Evolutionary conservation across 2,797 vertebrate species (phyloP), one percentile per base, ranked within the genome.

Genomic region (Erpetoichthys calabaricus): DNA sequence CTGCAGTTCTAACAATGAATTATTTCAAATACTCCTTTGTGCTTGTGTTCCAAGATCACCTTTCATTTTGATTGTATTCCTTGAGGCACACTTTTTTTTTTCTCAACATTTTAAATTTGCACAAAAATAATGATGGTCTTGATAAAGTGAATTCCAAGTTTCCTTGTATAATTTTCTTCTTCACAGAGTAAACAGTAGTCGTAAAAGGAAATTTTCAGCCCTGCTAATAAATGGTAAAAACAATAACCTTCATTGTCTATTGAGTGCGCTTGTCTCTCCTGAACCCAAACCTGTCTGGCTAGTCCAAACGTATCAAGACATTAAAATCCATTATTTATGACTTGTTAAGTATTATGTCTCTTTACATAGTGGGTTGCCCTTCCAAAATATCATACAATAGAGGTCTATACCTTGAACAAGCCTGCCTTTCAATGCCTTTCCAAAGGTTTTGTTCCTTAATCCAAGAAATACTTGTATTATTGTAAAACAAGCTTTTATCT

Each of bases 241-340:
- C 63, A 70, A 70, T 55, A 65, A 59, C 42, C 57, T 51, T 59
- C 64, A 70, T 73, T 70, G 71, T 73, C 64, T 71, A 62, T 68
- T 68, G 63, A 68, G 62, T 63, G 46, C 8, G 44, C 59, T 44
- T 55, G 67, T 63, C 59, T 61, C 55, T 59, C 60, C 62, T 64
- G 62, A 64, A 63, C 67, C 65, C 58, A 57, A 57, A 55, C 42
- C 58, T 63, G 58, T 53, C 58, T 56, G 55, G 55, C 58, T 59
- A 63, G 67, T 69, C 64, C 56, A 59, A 61, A 66, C 68, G 58
- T 63, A 64, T 66, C 67, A 56, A 60, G 42, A 65, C 59, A 62
- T 58, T 61, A 53, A 58, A 60, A 58, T 51, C 61, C 62, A 66
- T 66, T 57, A 50, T 63, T 65, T 64, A 64, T 47, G 65, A 65